These are phyloP conservation scores for Drosophila paramelanica DNA, from an alignment of 2,888 invertebrate species.

Conservation along the genomic window DNA sequence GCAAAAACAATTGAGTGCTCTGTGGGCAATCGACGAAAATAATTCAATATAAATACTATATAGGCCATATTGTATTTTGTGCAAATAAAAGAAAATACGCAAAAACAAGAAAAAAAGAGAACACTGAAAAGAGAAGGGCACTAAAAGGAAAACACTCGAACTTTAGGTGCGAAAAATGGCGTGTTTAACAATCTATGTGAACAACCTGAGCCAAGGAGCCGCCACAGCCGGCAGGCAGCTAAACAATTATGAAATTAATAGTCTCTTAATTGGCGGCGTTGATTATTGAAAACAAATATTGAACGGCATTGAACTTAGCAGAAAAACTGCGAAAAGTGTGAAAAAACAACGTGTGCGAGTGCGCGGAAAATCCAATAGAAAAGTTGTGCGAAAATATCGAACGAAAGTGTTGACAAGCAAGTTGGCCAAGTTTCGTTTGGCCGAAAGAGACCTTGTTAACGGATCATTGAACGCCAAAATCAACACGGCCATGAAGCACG, in stretches of 20 bases:
- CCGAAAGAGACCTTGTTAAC: conserved; percentile 38
- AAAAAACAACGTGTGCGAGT: conserved; percentile 3
- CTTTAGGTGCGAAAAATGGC: conserved; percentile 60
- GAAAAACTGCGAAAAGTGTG: conserved; percentile 9
- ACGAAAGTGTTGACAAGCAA: conserved; percentile 20
- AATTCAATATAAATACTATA: conserved; percentile 31
- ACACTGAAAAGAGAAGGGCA: conserved; percentile 21
- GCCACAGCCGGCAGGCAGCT: conserved; percentile 33
- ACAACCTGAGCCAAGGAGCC: conserved; percentile 69
- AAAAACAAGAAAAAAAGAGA: conserved; percentile 9
- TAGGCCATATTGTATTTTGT: conserved; percentile 18
- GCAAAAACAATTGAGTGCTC: conserved; percentile 27
- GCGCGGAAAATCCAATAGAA: conserved; percentile 19
- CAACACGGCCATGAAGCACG: conserved; percentile 77
- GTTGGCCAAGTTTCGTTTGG: conserved; percentile 25
- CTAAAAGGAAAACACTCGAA: conserved; percentile 17
- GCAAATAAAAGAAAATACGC: conserved; percentile 1
- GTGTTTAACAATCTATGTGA: conserved; percentile 56
- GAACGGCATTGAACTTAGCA: conserved; percentile 59
- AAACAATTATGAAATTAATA: conserved; percentile 76
- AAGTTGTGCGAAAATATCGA: conserved; percentile 36
- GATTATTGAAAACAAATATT: conserved; percentile 57
- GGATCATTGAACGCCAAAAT: conserved; percentile 45
- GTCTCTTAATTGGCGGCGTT: conserved; percentile 68
- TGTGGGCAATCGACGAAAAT: conserved; percentile 38